A percentile compares a stretch with the other conserved stretches of the same genome.
Evolutionary conservation across 2,797 vertebrate genomes (phyloP).

Genomic region (Sebastes cheni): DNA sequence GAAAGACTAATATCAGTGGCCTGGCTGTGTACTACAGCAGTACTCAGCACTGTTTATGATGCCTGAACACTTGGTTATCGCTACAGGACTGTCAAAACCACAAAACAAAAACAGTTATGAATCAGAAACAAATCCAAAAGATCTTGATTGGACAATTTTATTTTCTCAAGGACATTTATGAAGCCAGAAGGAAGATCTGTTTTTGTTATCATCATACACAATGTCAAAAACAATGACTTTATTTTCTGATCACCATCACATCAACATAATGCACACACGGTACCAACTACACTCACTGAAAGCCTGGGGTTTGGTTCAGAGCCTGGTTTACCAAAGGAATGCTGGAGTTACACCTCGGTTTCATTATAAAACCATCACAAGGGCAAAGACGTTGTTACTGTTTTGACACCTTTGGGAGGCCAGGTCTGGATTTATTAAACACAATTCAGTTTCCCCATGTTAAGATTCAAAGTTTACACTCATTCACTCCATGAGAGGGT

Average conservation of each 20-base stretch:
- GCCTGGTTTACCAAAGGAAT: conserved; percentile 27
- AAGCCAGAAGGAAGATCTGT: conserved; percentile 65
- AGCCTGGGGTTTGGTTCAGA: conserved; percentile 48
- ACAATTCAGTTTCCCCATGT: conserved; percentile 5
- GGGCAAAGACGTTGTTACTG: neutral
- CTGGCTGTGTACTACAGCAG: neutral
- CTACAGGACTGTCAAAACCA: neutral
- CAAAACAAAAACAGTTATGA: accelerated
- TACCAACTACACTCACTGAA: conserved; percentile 72
- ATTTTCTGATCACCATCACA: conserved; percentile 75
- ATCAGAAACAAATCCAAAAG: neutral
- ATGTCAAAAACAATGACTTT: conserved; percentile 70
- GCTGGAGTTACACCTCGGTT: neutral
- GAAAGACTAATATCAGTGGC: accelerated
- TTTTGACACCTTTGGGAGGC: conserved; percentile 29
- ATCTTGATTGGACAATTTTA: conserved; percentile 70
- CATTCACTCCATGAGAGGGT: conserved; percentile 25
- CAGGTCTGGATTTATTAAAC: conserved; percentile 5
- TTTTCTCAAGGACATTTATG: conserved; percentile 77
- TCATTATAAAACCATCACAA: conserved; percentile 1
- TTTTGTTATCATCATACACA: conserved; percentile 67
- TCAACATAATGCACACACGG: conserved; percentile 74
- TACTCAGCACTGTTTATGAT: neutral
- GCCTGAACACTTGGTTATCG: neutral
- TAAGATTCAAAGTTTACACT: conserved; percentile 13